A percentile compares a stretch with the other conserved stretches of the same genome.
These are phyloP conservation scores for Epinephelus moara DNA, from an alignment of 2,113 vertebrate genomes.

Conservation along the genomic window DNA sequence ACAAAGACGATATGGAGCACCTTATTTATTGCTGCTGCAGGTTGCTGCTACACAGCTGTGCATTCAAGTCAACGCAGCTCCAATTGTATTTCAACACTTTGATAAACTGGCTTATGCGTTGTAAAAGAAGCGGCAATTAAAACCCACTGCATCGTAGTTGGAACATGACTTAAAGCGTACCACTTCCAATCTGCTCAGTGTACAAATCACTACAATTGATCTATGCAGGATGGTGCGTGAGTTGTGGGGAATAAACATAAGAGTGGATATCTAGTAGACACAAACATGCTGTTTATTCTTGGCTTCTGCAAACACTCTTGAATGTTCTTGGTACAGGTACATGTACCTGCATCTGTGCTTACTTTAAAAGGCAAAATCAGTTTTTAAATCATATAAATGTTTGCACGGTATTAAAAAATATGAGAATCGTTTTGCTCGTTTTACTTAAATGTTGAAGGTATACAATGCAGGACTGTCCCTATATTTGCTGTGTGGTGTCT, in stretches of 20 bases:
- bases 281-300: neutral
- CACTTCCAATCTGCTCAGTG: conserved; percentile 13
- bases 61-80: conserved; percentile 55
- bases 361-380: neutral
- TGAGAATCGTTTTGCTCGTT: neutral
- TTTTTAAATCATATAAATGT: neutral
- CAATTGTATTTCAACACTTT: conserved; percentile 57
- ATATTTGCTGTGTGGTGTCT: too few species aligned
- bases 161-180: conserved; percentile 32
- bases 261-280: neutral
- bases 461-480: too few species aligned
- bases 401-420: neutral
- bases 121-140: conserved; percentile 56
- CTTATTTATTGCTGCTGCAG: conserved; percentile 63
- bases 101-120: conserved; percentile 36
- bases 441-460: neutral
- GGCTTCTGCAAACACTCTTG: conserved; percentile 4
- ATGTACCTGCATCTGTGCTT: neutral
- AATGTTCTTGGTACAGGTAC: neutral
- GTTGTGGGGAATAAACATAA: conserved; percentile 13
- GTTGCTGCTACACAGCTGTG: conserved; percentile 41
- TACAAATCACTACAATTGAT: conserved; percentile 56
- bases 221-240: conserved; percentile 5
- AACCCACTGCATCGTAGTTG: conserved; percentile 19
- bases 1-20: conserved; percentile 24